These are phyloP conservation scores for Spinus pinus DNA, from an alignment of 2,797 vertebrate species.

Conservation along the genomic window DNA sequence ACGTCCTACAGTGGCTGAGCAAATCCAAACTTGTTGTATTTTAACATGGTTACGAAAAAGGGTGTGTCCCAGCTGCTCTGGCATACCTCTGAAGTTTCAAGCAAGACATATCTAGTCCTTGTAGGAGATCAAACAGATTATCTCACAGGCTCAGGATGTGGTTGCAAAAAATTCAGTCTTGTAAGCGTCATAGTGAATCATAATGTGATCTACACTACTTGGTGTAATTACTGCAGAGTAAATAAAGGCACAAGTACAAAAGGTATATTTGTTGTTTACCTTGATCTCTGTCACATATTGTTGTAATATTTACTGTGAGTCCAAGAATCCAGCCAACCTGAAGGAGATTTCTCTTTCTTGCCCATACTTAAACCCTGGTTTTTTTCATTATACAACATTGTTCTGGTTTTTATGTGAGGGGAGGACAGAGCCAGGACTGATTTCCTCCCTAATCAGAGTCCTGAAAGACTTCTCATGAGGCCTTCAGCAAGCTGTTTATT, in stretches of 20 bases:
- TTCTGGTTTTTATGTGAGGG: background rate
- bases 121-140: constrained; percentile 41
- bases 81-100: constrained; percentile 26
- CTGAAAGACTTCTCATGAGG: background rate
- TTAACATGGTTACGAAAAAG: constrained; percentile 28
- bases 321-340: background rate
- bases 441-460: background rate
- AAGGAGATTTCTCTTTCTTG: background rate
- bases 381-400: constrained; percentile 8
- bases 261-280: constrained; percentile 28
- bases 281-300: background rate
- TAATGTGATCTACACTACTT: constrained; percentile 32
- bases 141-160: constrained; percentile 39
- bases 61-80: constrained; percentile 7
- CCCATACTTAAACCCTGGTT: background rate
- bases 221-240: constrained; percentile 43
- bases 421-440: background rate
- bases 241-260: constrained; percentile 58
- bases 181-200: constrained; percentile 42
- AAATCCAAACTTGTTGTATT: constrained; percentile 65
- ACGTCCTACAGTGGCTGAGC: constrained; percentile 37
- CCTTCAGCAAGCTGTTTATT: constrained; percentile 30
- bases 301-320: background rate
- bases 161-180: constrained; percentile 44
- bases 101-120: constrained; percentile 42